Evolutionary conservation across 1,140 invertebrate species (phyloP).

Genomic region (Pogonus chalceus): DNA sequence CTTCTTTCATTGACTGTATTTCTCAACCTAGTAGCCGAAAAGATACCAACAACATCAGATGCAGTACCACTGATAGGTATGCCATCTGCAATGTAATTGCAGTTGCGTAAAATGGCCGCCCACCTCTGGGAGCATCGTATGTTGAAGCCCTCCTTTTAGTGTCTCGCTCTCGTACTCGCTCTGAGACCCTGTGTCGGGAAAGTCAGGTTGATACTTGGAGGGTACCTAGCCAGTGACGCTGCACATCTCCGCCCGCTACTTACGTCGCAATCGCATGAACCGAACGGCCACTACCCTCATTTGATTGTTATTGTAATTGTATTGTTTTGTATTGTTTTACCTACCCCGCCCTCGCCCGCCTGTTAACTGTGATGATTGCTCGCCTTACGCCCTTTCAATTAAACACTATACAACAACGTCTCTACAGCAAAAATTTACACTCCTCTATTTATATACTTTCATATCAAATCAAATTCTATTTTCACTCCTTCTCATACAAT

Average conservation of each 20-base stretch:
- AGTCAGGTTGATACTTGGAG: constrained; percentile 41
- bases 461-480: no score
- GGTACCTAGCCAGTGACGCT: constrained; percentile 14
- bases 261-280: neutral
- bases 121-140: constrained; percentile 33
- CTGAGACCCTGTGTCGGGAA: constrained; percentile 32
- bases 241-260: neutral
- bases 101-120: constrained; percentile 22
- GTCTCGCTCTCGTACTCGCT: constrained; percentile 25
- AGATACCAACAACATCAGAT: constrained; percentile 83
- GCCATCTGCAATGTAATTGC: neutral
- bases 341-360: no score
- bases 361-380: no score
- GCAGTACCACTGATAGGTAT: constrained; percentile 64
- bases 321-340: no score
- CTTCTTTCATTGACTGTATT: constrained; percentile 98
- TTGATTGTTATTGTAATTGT: no score
- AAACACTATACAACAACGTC: no score
- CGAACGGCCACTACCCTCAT: neutral
- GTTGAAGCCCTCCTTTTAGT: constrained; percentile 20
- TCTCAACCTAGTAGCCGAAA: constrained; percentile 87
- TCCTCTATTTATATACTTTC: no score
- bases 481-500: no score
- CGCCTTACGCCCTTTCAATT: no score
- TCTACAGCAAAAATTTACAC: no score